Base-by-base conservation (phyloP, 1,140 invertebrate genomes). In the Ostrea edulis region DNA sequence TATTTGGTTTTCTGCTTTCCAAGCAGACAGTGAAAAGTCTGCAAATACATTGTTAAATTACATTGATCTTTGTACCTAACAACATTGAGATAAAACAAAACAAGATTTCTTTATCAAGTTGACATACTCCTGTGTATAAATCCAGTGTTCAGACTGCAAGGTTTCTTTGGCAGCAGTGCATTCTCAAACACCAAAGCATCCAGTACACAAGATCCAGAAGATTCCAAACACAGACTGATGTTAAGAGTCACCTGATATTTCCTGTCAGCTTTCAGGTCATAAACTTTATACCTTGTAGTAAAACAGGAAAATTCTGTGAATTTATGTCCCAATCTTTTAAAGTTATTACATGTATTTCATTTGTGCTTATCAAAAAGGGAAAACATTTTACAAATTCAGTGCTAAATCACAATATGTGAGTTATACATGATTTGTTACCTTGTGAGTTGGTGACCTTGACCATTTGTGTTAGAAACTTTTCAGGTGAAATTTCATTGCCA, bases 201-300 rank as follows among this genome's bases (percentile, higher is more conserved):
- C 12, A 86, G 11, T 20, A 82, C 11, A 88, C 87, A 88, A 7
- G 87, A 84, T 22, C 52, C 29, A 9, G 68, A 68, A 1, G 87
- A 52, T 52, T 90, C 89, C 25, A 89, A 65, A 83, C 89, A 90
- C n/a, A 90, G 11, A 86, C 85, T 87, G 58, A 90, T 71, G n/a
- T 87, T 89, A 35, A 90, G 51, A 58, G 68, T 87, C 14, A 90
- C 58, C n/a, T 89, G 58, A 77, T 89, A 90, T 53, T 87, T 58
- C 54, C 77, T 52, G 25, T 85, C 53, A 35, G 54, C 52, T 62
- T 52, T 58, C 9, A 85, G 0, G 29, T 85, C 83, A 85, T 58
- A 85, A 4, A 85, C 53, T 54, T 58, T 54, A 62, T 58, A 85
- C 25, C 83, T 85, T 52, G n/a, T n/a, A 20, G 5, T 62, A n/a